Base-by-base conservation (phyloP, 2,888 invertebrate species). In the Acronicta alni region DNA sequence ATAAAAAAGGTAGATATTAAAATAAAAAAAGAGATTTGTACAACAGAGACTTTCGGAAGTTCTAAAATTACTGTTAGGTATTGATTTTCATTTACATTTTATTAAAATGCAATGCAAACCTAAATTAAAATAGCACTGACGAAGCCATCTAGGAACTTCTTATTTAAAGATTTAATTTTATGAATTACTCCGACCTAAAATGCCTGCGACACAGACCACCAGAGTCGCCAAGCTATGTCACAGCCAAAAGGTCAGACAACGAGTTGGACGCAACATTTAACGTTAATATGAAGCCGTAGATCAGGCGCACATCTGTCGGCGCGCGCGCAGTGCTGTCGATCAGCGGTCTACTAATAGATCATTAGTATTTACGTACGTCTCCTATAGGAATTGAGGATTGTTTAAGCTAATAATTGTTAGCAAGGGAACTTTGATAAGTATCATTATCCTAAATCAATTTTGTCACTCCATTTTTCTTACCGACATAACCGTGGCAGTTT, bases 221-320 rank as follows among this genome's bases (percentile, higher is more conserved):
- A 68, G 49, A 68, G 70, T 46, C 45, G 70, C 63, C 53, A 44
- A 62, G 68, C 72, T 35, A 72, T 71, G 60, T 39, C 52, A 39
- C 55, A 49, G 53, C 43, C 53, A 42, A 70, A 70, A 70, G 70
- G 70, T 70, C 70, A 70, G 74, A 32, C 62, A 57, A 39, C 63
- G 74, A 73, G 52, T 48, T 44, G 63, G 63, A 68, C 69, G 69
- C 57, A 58, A 68, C 70, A 73, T 70, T 70, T 68, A 74, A 49
- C 59, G 65, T 72, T 74, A 72, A 74, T 72, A 72, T 69, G 70
- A 72, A 64, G 71, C 39, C 57, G 64, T 72, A 72, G 75, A 74
- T 72, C 71, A 72, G 48, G 51, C 62, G 53, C 49, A 49, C 65
- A 64, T 64, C 59, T 74, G 70, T 74, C 57, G 64, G 44, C 71